Percentiles rank a stretch among this genome's conserved stretches.
Evolutionary conservation across 2,888 invertebrate species (phyloP).

Genomic region (Phanerotoma sp.): DNA sequence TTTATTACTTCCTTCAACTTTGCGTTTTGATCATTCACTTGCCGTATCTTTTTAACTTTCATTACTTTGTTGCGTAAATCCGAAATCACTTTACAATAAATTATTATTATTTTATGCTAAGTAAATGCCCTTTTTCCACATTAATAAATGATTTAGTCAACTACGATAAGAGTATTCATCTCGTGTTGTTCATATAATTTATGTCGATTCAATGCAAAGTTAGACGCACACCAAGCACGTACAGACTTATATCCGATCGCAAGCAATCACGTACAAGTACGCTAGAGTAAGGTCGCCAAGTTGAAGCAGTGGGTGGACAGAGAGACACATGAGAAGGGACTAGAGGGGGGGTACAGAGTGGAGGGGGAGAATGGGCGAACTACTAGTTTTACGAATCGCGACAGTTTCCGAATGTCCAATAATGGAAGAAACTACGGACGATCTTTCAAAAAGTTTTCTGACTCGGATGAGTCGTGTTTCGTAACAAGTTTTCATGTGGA

Average conservation of each 20-base stretch:
- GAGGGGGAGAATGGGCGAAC: neutral
- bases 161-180: neutral
- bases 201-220: slow-evolving; percentile 17
- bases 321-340: neutral
- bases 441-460: slow-evolving; percentile 50
- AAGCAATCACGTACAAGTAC: slow-evolving; percentile 19
- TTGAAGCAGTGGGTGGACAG: slow-evolving; percentile 11
- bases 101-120: neutral
- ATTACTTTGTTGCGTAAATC: slow-evolving; percentile 10
- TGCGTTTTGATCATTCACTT: slow-evolving; percentile 14
- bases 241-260: slow-evolving; percentile 10
- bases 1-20: slow-evolving; percentile 12
- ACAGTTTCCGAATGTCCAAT: slow-evolving; percentile 36
- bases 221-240: slow-evolving; percentile 11
- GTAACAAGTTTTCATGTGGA: slow-evolving; percentile 7
- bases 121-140: neutral
- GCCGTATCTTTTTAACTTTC: slow-evolving; percentile 9
- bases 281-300: slow-evolving; percentile 4
- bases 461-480: slow-evolving; percentile 29
- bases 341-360: slow-evolving; percentile 15
- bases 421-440: slow-evolving; percentile 33
- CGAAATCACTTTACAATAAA: slow-evolving; percentile 9
- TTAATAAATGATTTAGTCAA: neutral
- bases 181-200: slow-evolving; percentile 4
- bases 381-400: slow-evolving; percentile 5